Evolutionary conservation across 1,140 invertebrate species (phyloP), one percentile per base, ranked within the genome.

Genomic region (Brachionus manjavacas): DNA sequence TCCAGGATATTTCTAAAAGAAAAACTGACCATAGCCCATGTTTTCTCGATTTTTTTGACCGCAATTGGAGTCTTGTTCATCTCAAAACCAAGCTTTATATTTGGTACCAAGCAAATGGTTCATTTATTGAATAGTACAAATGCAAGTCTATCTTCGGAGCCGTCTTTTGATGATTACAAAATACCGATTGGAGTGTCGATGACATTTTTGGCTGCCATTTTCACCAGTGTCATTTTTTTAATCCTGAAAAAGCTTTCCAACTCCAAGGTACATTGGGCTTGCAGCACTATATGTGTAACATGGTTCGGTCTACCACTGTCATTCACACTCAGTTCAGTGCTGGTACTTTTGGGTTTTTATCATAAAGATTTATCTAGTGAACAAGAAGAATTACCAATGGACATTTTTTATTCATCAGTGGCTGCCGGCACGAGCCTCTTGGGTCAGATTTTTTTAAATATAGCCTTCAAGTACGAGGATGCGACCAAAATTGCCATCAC

Each of bases 401-500:
- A 81, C 43, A 60, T 81, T 9, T 81, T 81, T 68, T 81, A 81
- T 68, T 81, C 79, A 16, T n/a, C 31, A 23, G 4, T 64, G 2
- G 52, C 79, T 23, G 16, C 49, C 11, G 20, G n/a, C 25, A 25
- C 60, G 9, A 81, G 79, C 20, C 12, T 81, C 3, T 12, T 64
- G 3, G 79, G 79, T 23, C 79, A 64, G 35, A 81, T 81, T 35
- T 64, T 81, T 23, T n/a, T 81, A 16, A 81, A 81, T 68, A 12
- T 64, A 43, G 35, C 79, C 2, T 68, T 81, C 39, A 60, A 81
- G 60, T 60, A 64, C 14, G 79, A 81, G 64, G 79, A 81, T 46
- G 79, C 79, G 2, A 81, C 79, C 12, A 81, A 81, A 81, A 64
- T 81, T 25, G 79, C 79, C 4, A 81, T 81, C 9, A 81, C 52